Conservation (phyloP, 1,140 invertebrate genomes). For the Rhopalosiphum maidis region DNA sequence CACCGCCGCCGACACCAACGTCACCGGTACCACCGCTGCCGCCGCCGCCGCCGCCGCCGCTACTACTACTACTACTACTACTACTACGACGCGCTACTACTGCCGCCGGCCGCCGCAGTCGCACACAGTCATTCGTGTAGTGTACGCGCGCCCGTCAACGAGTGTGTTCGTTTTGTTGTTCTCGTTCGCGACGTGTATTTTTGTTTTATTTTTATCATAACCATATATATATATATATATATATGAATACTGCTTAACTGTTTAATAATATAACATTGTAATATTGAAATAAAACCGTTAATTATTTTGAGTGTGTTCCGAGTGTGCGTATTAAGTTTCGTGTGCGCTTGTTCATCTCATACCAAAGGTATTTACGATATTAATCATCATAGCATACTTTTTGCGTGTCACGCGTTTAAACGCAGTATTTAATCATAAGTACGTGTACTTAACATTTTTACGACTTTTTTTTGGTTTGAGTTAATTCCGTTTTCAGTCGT, state of each 20-base stretch:
- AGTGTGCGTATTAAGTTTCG: not conserved
- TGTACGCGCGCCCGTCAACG: not conserved
- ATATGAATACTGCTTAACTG: not conserved
- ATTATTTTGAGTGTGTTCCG: not conserved
- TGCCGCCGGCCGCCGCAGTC: constrained; percentile 6
- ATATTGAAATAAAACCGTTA: not conserved
- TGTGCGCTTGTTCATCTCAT: not conserved
- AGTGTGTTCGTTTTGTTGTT: not conserved
- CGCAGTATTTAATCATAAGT: too few species aligned
- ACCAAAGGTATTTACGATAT: not conserved
- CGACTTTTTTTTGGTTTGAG: not conserved
- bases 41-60: not conserved
- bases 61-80: not conserved
- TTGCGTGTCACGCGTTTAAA: not conserved
- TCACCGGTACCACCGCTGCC: not conserved
- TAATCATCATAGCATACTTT: not conserved
- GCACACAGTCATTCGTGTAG: not conserved
- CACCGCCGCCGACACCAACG: not conserved
- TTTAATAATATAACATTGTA: not conserved
- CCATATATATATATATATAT: not conserved
- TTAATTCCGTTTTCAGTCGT: not conserved
- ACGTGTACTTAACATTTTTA: too few species aligned
- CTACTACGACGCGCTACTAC: not conserved
- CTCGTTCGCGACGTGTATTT: not conserved
- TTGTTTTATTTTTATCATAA: not conserved